Evolutionary conservation across 2,113 vertebrate genomes (phyloP).

Genomic region (Spermophilus dauricus): DNA sequence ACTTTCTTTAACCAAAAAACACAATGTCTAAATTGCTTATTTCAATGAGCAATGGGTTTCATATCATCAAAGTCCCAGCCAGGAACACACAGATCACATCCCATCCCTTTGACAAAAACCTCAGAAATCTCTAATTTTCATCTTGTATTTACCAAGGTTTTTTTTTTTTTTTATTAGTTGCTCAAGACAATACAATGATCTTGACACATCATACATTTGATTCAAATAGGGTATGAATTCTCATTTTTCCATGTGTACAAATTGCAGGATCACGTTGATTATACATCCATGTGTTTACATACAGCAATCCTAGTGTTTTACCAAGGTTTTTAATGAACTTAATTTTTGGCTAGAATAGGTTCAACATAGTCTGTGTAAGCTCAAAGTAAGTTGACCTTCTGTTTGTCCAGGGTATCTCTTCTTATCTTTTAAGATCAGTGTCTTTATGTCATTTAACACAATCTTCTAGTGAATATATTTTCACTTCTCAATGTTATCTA

Average conservation of each 20-base stretch:
- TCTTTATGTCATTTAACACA: not conserved
- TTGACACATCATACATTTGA: too few relatives aligned
- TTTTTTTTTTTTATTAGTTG: not conserved
- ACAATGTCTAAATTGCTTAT: conserved; percentile 4
- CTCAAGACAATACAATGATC: too few relatives aligned
- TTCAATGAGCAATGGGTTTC: not conserved
- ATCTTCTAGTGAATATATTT: not conserved
- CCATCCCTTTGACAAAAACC: not conserved
- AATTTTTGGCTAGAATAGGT: not conserved
- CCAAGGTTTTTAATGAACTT: not conserved
- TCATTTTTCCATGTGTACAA: too few relatives aligned
- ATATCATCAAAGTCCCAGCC: not conserved
- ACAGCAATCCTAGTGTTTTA: too few relatives aligned
- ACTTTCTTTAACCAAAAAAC: conserved; percentile 69
- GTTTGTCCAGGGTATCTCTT: not conserved
- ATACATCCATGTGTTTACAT: too few relatives aligned
- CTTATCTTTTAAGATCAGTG: not conserved
- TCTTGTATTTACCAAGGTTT: not conserved
- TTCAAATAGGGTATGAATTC: too few relatives aligned
- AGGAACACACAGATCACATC: not conserved
- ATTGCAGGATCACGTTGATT: too few relatives aligned
- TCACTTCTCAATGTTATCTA: not conserved
- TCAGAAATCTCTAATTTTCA: not conserved
- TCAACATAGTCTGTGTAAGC: not conserved
- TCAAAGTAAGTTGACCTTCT: conserved; percentile 34